Evolutionary conservation across 2,797 vertebrate species (phyloP), one percentile per base, ranked within the genome.

Genomic region (Petrocephalus sullivani): DNA sequence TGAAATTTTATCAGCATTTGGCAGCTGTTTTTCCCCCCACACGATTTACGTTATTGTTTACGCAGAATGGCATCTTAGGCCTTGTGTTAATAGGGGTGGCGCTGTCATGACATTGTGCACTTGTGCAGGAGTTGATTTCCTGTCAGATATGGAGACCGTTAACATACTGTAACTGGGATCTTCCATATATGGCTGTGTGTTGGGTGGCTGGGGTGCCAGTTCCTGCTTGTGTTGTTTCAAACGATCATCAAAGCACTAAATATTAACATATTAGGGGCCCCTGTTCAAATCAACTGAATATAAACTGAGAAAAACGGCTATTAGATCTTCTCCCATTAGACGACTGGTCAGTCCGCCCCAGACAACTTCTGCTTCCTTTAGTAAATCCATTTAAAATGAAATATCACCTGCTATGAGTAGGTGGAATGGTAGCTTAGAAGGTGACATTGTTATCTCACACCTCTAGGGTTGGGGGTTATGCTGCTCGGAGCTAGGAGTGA

Each of bases 1-100:
- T 54, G 5, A 87, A 71, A 41, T 85, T 86, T 90, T 84, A 87
- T 71, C 23, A 87, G 46, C 56, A 16, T 88, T 71, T 85, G 41
- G 49, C 81, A 83, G 19, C 81, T 51, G 41, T 53, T 49, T 83
- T 83, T 83, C 4, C 41, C 4, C 41, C 81, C 49, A 83, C 19
- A 83, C 53, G 53, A 53, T 53, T 83, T 83, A 83, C 71, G 41
- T 46, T n/a, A 78, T n/a, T 41, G 71, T 33, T 7, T 7, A 37
- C 23, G 16, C 0, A 6, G 16, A 78, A 37, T 78, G 41, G 71
- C 41, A 46, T 37, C 71, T 78, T 67, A 23, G 23, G 5, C 37
- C 71, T 41, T 37, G 19, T 33, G 71, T 46, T 46, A 41, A 46
- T 19, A 16, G 71, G 23, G 6, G 3, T 75, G 33, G 37, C 1